phyloP scores from a whole-genome alignment of 2,888 invertebrate species.

The Helicoverpa assulta region DNA sequence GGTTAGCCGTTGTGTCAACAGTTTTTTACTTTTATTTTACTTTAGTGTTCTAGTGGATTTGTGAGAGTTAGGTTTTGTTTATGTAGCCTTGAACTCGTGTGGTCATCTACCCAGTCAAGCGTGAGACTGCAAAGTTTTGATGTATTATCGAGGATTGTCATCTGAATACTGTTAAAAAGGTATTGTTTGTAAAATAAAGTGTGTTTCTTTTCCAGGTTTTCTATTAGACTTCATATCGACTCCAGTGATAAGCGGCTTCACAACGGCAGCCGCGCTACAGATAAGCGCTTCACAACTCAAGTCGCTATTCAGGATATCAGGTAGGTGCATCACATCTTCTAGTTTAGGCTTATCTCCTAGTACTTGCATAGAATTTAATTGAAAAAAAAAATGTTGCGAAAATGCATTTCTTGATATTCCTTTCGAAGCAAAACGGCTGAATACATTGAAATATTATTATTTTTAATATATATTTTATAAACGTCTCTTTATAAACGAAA shows the following conservation, averaged over 20 bases:
- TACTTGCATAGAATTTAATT: background rate
- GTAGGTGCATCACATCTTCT: constrained; percentile 58
- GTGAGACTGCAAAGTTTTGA: constrained; percentile 4
- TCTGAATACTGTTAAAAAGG: no score
- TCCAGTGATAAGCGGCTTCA: constrained; percentile 96
- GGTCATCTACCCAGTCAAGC: constrained; percentile 15
- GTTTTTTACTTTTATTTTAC: background rate
- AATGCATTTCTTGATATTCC: no score
- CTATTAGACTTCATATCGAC: constrained; percentile 96
- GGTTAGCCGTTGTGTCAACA: background rate
- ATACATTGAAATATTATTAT: no score
- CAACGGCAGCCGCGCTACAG: constrained; percentile 95
- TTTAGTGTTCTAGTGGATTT: background rate
- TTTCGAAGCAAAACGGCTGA: no score
- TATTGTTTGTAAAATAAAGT: background rate
- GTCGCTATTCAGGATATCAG: constrained; percentile 92
- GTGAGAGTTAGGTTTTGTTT: background rate
- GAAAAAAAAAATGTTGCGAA: no score
- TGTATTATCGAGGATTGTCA: background rate
- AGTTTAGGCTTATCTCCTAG: background rate
- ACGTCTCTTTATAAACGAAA: no score
- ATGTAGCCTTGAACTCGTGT: constrained; percentile 20
- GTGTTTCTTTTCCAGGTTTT: constrained; percentile 89
- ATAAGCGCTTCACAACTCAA: constrained; percentile 95
- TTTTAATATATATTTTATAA: no score